Conservation (phyloP, 92 coral and sea anemone genomes). For the Phenganax subtilis region DNA sequence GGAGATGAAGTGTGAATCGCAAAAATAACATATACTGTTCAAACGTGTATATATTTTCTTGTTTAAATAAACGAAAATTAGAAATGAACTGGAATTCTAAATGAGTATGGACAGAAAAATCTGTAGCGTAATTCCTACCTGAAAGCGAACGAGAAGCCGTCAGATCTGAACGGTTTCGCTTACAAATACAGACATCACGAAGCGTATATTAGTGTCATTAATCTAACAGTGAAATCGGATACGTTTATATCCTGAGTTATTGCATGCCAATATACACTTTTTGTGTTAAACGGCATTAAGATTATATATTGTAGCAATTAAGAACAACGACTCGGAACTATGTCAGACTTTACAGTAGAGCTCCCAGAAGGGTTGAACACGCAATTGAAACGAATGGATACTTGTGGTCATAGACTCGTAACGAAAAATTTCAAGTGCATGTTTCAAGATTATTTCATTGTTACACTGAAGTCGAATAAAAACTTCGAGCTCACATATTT, state of each 20-base stretch:
- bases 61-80: not conserved
- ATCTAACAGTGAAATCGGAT: constrained; percentile 29
- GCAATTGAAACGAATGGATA: not conserved
- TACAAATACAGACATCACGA: not conserved
- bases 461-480: not conserved
- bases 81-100: not conserved
- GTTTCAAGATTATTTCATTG: not conserved
- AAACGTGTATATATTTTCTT: not conserved
- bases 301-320: constrained; percentile 3
- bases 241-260: constrained; percentile 19
- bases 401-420: not conserved
- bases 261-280: not conserved
- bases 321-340: not conserved
- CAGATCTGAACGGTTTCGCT: not conserved
- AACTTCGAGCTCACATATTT: not conserved
- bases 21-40: not conserved
- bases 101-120: not conserved
- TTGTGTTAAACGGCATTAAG: constrained; percentile 3
- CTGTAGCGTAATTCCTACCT: not conserved
- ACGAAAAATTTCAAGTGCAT: not conserved
- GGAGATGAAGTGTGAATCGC: constrained; percentile 5
- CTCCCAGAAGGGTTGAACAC: not conserved
- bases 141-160: not conserved
- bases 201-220: constrained; percentile 3
- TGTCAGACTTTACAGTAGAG: not conserved